A percentile compares a stretch with the other conserved stretches of the same genome.
Conservation (phyloP, 2,888 invertebrate species). For the Ptychoptera albimana region DNA sequence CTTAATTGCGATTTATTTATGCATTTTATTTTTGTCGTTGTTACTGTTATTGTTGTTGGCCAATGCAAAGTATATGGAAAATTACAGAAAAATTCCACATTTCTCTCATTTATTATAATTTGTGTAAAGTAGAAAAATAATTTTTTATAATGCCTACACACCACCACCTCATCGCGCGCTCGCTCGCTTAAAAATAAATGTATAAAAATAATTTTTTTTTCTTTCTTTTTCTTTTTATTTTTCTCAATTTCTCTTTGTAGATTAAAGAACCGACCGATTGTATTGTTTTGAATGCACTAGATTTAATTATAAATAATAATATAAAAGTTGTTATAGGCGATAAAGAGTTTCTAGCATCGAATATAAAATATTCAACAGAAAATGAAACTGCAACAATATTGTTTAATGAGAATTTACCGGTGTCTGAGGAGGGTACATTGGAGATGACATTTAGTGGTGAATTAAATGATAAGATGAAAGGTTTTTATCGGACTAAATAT, state of each 20-base stretch:
- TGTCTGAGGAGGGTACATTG: conserved; percentile 39
- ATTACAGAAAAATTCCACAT: no score
- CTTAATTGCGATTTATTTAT: no score
- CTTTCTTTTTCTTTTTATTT: conserved; percentile 7
- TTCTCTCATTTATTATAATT: no score
- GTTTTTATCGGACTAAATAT: conserved; percentile 88
- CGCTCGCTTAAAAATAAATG: no score
- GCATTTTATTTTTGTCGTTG: no score
- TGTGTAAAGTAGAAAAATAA: no score
- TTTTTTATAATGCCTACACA: no score
- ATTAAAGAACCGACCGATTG: conserved; percentile 46
- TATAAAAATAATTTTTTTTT: conserved; percentile 11
- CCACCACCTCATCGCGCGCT: no score
- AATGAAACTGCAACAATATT: conserved; percentile 54
- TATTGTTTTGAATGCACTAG: conserved; percentile 62
- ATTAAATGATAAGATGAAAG: conserved; percentile 86
- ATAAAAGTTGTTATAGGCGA: conserved; percentile 38
- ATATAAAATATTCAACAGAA: conserved; percentile 27
- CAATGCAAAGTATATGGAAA: no score
- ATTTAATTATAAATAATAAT: conserved; percentile 49
- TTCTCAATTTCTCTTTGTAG: conserved; percentile 35
- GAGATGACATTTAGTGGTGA: conserved; percentile 64
- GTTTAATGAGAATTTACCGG: conserved; percentile 42
- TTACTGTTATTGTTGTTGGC: no score
- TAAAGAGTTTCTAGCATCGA: conserved; percentile 21